Conservation (phyloP, 1,140 invertebrate genomes). For the Zelostemma sp. region DNA sequence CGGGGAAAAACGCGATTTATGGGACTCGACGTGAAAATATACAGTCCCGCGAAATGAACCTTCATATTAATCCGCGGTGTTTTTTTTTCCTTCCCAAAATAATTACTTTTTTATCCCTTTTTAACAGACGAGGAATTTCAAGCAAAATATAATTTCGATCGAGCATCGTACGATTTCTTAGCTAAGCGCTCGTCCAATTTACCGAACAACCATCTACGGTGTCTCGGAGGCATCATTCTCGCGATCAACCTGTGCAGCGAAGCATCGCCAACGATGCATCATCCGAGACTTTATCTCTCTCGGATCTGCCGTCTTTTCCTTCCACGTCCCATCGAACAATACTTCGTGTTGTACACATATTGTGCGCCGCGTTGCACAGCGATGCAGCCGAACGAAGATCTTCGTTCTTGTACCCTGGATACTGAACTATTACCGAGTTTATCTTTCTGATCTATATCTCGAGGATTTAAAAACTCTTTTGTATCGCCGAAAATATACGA, state of each 20-base stretch:
- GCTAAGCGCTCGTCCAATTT: constrained; percentile 39
- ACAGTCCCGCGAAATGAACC: constrained; percentile 33
- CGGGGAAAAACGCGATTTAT: constrained; percentile 49
- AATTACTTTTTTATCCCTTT: too few relatives aligned
- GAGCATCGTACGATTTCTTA: too few relatives aligned
- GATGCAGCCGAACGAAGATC: constrained; percentile 4
- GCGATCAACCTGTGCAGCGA: constrained; percentile 52
- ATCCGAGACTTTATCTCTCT: constrained; percentile 53
- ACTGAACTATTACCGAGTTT: background rate
- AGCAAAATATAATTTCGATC: background rate
- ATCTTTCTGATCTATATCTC: background rate
- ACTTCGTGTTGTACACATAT: constrained; percentile 21
- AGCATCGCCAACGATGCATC: constrained; percentile 57
- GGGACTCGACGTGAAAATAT: constrained; percentile 33
- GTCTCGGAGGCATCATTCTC: constrained; percentile 46
- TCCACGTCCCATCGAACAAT: constrained; percentile 47
- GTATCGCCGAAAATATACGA: too few relatives aligned
- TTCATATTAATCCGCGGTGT: background rate
- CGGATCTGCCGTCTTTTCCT: constrained; percentile 48
- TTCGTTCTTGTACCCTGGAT: constrained; percentile 1
- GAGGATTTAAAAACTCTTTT: background rate
- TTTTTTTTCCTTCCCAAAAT: background rate
- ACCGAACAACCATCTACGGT: constrained; percentile 27
- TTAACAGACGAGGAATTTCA: too few relatives aligned
- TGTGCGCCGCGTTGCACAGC: constrained; percentile 5